phyloP scores from a whole-genome alignment of 2,888 invertebrate species.

The Aspidiotus destructor region DNA sequence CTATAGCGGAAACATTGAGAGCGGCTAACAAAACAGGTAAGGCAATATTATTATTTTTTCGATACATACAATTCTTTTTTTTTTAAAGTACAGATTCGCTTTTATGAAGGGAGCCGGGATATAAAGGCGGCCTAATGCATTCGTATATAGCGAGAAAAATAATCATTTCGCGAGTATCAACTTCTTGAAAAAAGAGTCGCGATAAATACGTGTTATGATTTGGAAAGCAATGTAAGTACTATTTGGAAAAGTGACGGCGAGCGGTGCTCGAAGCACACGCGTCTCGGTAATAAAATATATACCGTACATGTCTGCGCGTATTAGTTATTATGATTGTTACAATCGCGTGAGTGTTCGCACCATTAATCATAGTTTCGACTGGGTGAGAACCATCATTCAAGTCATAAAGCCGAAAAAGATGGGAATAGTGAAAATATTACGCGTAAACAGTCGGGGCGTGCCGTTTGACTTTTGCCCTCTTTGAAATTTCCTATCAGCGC shows the following conservation, averaged over 20 bases:
- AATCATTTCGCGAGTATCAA: neutral
- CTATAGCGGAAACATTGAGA: conserved; percentile 38
- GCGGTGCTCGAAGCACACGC: conserved; percentile 23
- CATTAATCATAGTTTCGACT: conserved; percentile 29
- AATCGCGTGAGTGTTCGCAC: conserved; percentile 32
- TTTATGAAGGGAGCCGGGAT: too few relatives aligned
- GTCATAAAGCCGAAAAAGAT: conserved; percentile 29
- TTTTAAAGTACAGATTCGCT: too few relatives aligned
- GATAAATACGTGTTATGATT: neutral
- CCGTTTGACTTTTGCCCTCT: conserved; percentile 13
- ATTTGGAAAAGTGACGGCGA: conserved; percentile 1
- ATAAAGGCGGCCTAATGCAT: too few relatives aligned
- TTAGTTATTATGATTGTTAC: conserved; percentile 26
- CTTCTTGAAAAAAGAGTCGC: neutral
- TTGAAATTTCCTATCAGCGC: neutral
- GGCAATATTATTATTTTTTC: neutral
- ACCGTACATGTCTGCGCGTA: neutral
- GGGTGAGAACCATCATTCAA: conserved; percentile 32
- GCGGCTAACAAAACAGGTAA: conserved; percentile 38
- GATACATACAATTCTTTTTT: too few relatives aligned
- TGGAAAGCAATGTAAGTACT: neutral
- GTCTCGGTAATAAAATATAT: conserved; percentile 28
- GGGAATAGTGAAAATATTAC: conserved; percentile 26
- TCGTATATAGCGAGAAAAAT: too few relatives aligned
- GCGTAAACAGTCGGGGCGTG: conserved; percentile 32